Base-by-base conservation (phyloP, 2,888 invertebrate species). In the Thymelicus lineola region DNA sequence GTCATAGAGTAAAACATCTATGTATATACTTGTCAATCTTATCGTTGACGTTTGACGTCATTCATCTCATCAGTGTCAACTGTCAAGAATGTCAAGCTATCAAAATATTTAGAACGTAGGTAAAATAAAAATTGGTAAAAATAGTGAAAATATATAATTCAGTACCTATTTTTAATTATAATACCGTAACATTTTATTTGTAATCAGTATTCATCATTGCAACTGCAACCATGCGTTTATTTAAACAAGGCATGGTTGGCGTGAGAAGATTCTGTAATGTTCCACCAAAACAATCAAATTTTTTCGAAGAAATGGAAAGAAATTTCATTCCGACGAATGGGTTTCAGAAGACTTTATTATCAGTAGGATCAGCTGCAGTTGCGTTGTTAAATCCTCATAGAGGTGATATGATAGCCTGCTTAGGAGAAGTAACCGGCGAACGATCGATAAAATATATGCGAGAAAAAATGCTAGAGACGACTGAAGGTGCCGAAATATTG, bases 361-460 rank as follows among this genome's bases (percentile, higher is more conserved):
- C 97, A 15, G 93, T 96, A n/a, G 99, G 99, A 9, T 97, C 99
- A n/a, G 98, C 98, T 20, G 91, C 96, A 36, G 94, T 97, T 66
- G 96, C 98, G 0, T 89, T 99, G 57, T 80, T 96, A 10, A 95
- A 98, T 91, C 99, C 99, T 7, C 82, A 87, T 70, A 93, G 97
- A 73, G 97, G 95, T 17, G 99, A 99, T 84, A 98, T 98, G 98
- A 97, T 99, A 76, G 98, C 99, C 28, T 97, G 98, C 75, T 94
- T 99, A 77, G 98, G 98, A 0, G 99, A 99, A 93, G 97, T 98
- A 0, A 98, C 98, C 10, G 98, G 96, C 3, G 92, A 94, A 74
- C 85, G 84, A 59, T 97, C 98, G 4, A 92, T 98, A 6, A 92
- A 93, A 73, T 94, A 95, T 78, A 97, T 99, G 90, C 93, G 95